Base-by-base conservation (phyloP, 2,113 vertebrate genomes). In the Donacobius atricapilla region DNA sequence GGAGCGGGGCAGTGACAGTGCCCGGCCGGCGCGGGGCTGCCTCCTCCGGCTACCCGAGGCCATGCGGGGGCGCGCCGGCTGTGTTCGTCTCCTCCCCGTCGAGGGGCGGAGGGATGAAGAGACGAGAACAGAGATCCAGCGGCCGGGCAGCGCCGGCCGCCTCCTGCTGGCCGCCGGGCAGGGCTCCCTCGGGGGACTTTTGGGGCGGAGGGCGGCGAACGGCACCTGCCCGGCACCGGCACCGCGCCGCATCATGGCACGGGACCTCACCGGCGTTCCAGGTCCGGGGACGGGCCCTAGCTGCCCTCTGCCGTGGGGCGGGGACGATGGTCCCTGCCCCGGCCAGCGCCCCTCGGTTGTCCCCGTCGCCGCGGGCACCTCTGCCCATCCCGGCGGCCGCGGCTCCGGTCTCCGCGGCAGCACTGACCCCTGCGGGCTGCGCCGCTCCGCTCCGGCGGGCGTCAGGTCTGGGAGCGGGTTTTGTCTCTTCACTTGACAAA, bases 371-470 rank as follows among this genome's bases (percentile, higher is more conserved):
- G 39, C 40, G 35, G 50, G 61, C 68, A 13, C 28, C 9, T 13
- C 39, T 53, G 47, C 17, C 31, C 33, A 27, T 78, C 69, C 78
- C 75, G 33, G 69, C 61, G 40, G 27, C 48, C 56, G 69, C 68
- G 33, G 40, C 28, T 64, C 8, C 24, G 6, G 10, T 87, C 40
- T 25, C 78, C 28, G 91, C 42, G 53, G 82, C 92, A 85, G 93
- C 94, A 96, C 95, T 87, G 97, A 94, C 97, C 90, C 95, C 97
- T 97, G 86, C 31, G 68, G 60, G 92, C 76, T 51, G 96, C 95
- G 69, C 51, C 30, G 47, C 40, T 23, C 33, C 11, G 15, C 25
- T 54, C 6, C 12, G 6, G 2, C 3, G 15, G 7, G 15, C 15
- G 6, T 6, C 18, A 2, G 27, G 20, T 15, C 13, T 28, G 12